A percentile compares a stretch with the other conserved stretches of the same genome.
phyloP scores from a whole-genome alignment of 2,113 vertebrate genomes.

The Lepus timidus region DNA sequence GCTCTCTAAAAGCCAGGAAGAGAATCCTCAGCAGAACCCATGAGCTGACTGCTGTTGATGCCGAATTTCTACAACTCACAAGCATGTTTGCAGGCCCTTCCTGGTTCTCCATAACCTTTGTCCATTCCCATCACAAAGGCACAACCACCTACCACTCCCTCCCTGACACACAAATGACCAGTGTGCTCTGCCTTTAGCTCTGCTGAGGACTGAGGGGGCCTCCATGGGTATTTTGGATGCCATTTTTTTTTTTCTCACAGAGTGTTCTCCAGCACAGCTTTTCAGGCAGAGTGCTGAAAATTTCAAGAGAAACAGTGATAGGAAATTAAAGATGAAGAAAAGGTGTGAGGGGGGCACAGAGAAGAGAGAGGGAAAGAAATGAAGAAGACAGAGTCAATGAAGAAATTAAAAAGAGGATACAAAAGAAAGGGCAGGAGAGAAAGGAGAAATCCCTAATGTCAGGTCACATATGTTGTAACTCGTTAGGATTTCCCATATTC shows the following conservation, averaged over 20 bases:
- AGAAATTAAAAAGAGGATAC: not conserved
- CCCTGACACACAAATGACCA: not conserved
- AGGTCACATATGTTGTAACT: not conserved
- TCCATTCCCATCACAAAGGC: not conserved
- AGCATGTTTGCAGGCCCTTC: not conserved
- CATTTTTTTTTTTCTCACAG: not conserved
- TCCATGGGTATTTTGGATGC: not conserved
- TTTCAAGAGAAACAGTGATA: not conserved
- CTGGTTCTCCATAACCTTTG: not conserved
- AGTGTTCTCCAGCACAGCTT: not conserved
- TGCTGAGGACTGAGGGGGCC: not conserved
- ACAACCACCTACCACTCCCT: not conserved
- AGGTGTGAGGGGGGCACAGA: not conserved
- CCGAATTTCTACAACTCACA: not conserved
- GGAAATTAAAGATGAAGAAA: not conserved
- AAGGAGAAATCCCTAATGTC: not conserved
- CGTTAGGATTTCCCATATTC: constrained; percentile 5
- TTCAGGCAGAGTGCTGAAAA: not conserved
- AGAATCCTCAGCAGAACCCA: not conserved
- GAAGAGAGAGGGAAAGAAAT: not conserved
- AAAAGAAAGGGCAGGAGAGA: not conserved
- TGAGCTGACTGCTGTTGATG: not conserved
- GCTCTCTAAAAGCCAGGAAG: not conserved
- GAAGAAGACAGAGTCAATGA: not conserved
- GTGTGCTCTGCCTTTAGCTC: not conserved